Evolutionary conservation across 2,797 vertebrate species (phyloP), one percentile per base, ranked within the genome.

Genomic region (Columba guinea): DNA sequence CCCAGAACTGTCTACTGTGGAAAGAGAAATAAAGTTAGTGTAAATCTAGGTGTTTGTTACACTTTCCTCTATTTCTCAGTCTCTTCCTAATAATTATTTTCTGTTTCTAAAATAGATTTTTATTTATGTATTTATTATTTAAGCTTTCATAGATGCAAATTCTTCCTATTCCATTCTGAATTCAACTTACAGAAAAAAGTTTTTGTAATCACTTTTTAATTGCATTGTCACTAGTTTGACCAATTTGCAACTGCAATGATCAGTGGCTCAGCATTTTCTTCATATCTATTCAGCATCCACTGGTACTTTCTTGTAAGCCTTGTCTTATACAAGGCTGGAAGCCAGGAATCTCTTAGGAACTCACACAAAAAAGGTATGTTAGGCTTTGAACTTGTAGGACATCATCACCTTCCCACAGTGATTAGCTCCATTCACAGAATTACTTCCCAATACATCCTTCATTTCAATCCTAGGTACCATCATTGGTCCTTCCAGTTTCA

Each of bases 281-380:
- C 2, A 3, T 34, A n/a, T 26, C 46, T 53, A 2, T 58, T 81
- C 74, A 81, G 21, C 30, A 51, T 5, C 7, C 0, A 0, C 56
- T 4, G 4, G 17, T 39, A 24, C 15, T 69, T 77, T 55, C 69
- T 51, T 74, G 48, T 35, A 78, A 76, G 26, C 12, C 30, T 65
- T 5, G 4, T 60, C 27, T 62, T 27, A 13, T 46, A n/a, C 10
- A 82, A 17, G 26, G 13, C 46, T 65, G 30, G 62, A 84, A 90
- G 60, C 27, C n/a, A 81, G 3, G 4, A 87, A 65, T 48, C 19
- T 60, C 41, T 65, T 62, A 78, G 41, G 34, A 79, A 19, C 26
- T 48, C 23, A 41, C n/a, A 35, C 34, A 8, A 18, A 58, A 86
- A 86, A 26, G 5, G 11, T 49, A 80, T 64, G 6, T 51, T 63